phyloP scores from a whole-genome alignment of 2,888 invertebrate species.

The Mayetiola destructor region DNA sequence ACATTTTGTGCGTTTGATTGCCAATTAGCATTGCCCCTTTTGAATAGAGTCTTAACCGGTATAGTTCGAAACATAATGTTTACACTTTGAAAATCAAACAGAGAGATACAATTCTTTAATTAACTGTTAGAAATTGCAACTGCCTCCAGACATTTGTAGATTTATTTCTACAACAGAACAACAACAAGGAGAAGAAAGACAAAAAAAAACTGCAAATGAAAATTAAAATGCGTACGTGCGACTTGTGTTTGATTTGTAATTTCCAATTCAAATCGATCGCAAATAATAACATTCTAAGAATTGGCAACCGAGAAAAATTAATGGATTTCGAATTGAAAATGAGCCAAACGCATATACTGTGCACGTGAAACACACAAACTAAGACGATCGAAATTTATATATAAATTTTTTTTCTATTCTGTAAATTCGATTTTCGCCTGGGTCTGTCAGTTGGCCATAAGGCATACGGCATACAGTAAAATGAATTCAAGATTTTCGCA shows the following conservation, averaged over 20 bases:
- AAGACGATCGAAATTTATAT: background rate
- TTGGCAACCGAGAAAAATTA: background rate
- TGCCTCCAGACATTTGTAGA: background rate
- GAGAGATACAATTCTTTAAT: slow-evolving; percentile 5
- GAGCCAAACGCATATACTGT: background rate
- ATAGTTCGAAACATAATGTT: too few species aligned
- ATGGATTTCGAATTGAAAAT: background rate
- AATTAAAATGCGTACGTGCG: background rate
- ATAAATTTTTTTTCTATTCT: background rate
- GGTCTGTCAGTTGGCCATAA: background rate
- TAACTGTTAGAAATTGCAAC: background rate
- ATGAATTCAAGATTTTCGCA: slow-evolving; percentile 1
- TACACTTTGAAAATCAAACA: too few species aligned
- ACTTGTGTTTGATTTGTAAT: background rate
- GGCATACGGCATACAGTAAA: too few species aligned
- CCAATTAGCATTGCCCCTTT: too few species aligned
- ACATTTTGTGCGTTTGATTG: too few species aligned
- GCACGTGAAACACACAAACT: background rate
- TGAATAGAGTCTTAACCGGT: too few species aligned
- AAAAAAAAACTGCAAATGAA: too few species aligned
- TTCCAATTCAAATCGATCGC: background rate
- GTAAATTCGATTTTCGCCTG: background rate
- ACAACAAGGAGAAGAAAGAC: too few species aligned
- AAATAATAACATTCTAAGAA: background rate
- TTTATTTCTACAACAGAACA: background rate